Evolutionary conservation across 2,797 vertebrate genomes (phyloP), one percentile per base, ranked within the genome.

Genomic region (Echeneis naucrates): DNA sequence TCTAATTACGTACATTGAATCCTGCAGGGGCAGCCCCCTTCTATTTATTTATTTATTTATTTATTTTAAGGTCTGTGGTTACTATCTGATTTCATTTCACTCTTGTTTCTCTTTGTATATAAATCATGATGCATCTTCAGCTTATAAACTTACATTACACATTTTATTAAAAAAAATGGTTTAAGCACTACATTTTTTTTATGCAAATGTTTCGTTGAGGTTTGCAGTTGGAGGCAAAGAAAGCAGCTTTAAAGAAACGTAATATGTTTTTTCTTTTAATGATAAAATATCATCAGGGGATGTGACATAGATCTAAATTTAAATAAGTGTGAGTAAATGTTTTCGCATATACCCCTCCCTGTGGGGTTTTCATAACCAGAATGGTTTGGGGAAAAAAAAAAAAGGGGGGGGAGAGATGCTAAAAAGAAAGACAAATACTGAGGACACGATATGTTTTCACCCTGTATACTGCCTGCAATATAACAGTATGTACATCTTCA

Each of bases 211-310:
- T 42, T 59, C 19, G 42, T 10, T 38, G n/a, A 23, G 30, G 16
- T 38, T 24, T 14, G 50, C 16, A 23, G 1, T 19, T 30, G 5
- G 45, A 47, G 8, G 24, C 14, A 56, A 62, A 62, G 10, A 44
- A 23, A 21, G 35, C 44, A 50, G 42, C n/a, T 70, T 48, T 42
- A 54, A 47, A 52, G 16, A 17, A 59, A 9, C 26, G n/a, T n/a
- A 26, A 14, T 17, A 42, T 10, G 55, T 8, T 9, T 26, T 32
- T 54, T 56, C 19, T n/a, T 9, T 76, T 27, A 19, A 16, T 26
- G 19, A 63, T 51, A 24, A 13, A 21, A 58, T 63, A 2, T 27
- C 9, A 9, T 48, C 6, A 66, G 0, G n/a, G 19, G 27, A 57
- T 33, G 13, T 42, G 23, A 66, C 33, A 42, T 4, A 30, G 24